phyloP scores from a whole-genome alignment of 2,113 vertebrate species.

The Dasyurus viverrinus region DNA sequence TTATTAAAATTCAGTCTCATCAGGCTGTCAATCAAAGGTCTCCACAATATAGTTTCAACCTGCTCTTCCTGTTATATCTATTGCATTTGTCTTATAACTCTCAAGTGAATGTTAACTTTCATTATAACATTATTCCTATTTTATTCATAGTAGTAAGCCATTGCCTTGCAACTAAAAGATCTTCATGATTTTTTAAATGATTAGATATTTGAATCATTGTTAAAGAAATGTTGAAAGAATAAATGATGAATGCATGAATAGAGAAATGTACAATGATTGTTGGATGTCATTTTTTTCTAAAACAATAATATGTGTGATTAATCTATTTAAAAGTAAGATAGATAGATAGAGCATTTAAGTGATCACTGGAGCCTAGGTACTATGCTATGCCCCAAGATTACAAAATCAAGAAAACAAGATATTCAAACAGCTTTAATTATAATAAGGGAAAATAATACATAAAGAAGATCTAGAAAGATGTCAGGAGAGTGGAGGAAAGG shows the following conservation, averaged over 20 bases:
- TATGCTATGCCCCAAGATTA: too few relatives aligned
- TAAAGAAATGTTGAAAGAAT: background rate
- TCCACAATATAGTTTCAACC: background rate
- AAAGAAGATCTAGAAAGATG: too few relatives aligned
- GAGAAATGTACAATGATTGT: background rate
- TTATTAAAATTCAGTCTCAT: background rate
- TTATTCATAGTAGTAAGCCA: background rate
- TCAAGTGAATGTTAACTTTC: background rate
- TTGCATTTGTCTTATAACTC: background rate
- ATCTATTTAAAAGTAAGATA: too few relatives aligned
- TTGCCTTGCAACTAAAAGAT: background rate
- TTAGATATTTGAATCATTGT: background rate
- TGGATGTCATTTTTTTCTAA: background rate
- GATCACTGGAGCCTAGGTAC: too few relatives aligned
- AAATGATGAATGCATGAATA: background rate
- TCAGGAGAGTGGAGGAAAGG: too few relatives aligned
- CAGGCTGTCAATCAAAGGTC: background rate
- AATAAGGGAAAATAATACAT: too few relatives aligned
- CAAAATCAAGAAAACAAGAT: too few relatives aligned
- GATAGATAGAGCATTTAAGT: background rate
- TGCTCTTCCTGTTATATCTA: background rate
- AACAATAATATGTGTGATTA: too few relatives aligned
- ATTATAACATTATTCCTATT: background rate
- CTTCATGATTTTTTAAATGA: background rate
- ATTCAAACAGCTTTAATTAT: too few relatives aligned